Evolutionary conservation across 64 coral and sea anemone species (phyloP).

Genomic region (Exaiptasia diaphana): DNA sequence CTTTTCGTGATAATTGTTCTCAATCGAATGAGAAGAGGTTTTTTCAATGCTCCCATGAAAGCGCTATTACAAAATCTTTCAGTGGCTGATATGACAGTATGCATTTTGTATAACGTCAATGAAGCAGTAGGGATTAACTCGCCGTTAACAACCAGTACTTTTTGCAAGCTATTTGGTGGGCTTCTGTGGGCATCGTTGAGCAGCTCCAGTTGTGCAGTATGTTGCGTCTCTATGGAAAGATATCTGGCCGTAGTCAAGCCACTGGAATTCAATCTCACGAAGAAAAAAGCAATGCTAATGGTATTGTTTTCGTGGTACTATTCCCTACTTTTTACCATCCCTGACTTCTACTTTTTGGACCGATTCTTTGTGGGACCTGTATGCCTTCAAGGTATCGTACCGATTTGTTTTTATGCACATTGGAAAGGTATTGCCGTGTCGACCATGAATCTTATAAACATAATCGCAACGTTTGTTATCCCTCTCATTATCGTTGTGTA

Average conservation of each 20-base stretch:
- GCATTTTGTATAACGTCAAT: conserved; percentile 74
- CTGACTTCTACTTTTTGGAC: conserved; percentile 77
- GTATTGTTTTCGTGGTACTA: conserved; percentile 86
- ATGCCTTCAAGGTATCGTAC: conserved; percentile 44
- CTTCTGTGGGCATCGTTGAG: conserved; percentile 58
- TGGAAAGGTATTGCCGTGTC: conserved; percentile 41
- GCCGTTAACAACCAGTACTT: conserved; percentile 8
- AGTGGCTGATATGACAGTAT: conserved; percentile 79
- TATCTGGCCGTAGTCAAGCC: conserved; percentile 73
- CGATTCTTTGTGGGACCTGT: conserved; percentile 14
- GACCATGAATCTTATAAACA: conserved; percentile 37
- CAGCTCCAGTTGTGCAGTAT: conserved; percentile 58
- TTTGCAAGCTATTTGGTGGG: conserved; percentile 75
- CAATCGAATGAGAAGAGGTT: conserved; percentile 63
- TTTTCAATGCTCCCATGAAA: conserved; percentile 57
- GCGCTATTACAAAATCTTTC: conserved; percentile 67
- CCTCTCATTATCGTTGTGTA: conserved; percentile 59
- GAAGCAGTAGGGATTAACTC: conserved; percentile 66
- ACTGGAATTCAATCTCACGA: conserved; percentile 68
- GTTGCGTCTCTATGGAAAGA: conserved; percentile 72
- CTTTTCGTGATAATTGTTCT: conserved; percentile 63
- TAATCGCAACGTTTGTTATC: conserved; percentile 72
- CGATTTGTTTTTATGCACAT: conserved; percentile 58
- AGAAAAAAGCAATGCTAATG: conserved; percentile 57
- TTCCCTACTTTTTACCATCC: conserved; percentile 60